phyloP scores from a whole-genome alignment of 2,888 invertebrate species.

The Hirtodrosophila duncani region DNA sequence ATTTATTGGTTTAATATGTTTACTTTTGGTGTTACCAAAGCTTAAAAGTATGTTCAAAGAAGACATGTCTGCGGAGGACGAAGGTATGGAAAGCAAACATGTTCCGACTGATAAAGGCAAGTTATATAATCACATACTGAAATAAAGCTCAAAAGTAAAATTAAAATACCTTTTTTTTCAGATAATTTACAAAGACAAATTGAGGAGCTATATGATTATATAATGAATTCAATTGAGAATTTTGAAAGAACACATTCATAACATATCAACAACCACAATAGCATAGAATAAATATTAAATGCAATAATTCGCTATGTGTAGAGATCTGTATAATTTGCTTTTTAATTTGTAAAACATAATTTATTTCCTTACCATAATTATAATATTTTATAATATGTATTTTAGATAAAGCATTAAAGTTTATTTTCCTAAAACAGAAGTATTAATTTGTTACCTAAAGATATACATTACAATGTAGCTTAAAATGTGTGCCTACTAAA shows the following conservation, averaged over 20 bases:
- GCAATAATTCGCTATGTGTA: too few relatives aligned
- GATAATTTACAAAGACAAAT: conserved; percentile 77
- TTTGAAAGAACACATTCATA: conserved; percentile 36
- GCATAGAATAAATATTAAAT: too few relatives aligned
- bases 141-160: neutral
- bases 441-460: too few relatives aligned
- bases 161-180: conserved; percentile 37
- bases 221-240: conserved; percentile 75
- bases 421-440: too few relatives aligned
- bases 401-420: too few relatives aligned
- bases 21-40: conserved; percentile 87
- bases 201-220: conserved; percentile 79
- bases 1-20: conserved; percentile 86
- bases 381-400: too few relatives aligned
- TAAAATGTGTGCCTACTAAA: too few relatives aligned
- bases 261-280: too few relatives aligned
- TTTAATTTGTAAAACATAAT: too few relatives aligned
- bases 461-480: too few relatives aligned
- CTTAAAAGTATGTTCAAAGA: conserved; percentile 77
- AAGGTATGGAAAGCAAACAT: conserved; percentile 60
- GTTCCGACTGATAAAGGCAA: conserved; percentile 67
- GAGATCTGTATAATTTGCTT: too few relatives aligned
- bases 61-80: conserved; percentile 62
- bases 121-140: neutral
- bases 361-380: too few relatives aligned